Conservation (phyloP, 2,888 invertebrate species). For the Schizotus pectinicornis region DNA sequence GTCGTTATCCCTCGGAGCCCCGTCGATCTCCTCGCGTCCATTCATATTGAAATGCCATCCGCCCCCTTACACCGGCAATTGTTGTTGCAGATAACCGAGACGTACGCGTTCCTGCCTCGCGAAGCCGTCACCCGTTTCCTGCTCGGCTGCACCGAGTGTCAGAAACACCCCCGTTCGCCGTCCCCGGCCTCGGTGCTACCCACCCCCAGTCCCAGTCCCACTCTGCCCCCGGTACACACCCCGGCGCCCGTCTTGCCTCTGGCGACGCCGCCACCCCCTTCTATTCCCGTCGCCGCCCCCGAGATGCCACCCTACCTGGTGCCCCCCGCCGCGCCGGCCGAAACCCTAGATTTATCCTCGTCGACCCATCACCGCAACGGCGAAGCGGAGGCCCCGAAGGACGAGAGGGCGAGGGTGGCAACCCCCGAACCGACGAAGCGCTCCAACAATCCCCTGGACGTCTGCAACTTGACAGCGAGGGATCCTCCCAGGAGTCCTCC, state of each 20-base stretch:
- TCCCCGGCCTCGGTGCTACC: constrained; percentile 64
- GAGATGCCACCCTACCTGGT: constrained; percentile 21
- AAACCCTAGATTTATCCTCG: constrained; percentile 23
- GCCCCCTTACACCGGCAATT: constrained; percentile 32
- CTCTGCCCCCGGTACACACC: constrained; percentile 47
- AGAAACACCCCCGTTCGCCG: constrained; percentile 75
- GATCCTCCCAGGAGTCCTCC: constrained; percentile 63
- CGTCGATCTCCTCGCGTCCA: constrained; percentile 31
- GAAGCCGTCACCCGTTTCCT: constrained; percentile 96
- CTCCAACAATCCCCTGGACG: constrained; percentile 68
- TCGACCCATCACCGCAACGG: constrained; percentile 19
- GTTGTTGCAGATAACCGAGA: constrained; percentile 88
- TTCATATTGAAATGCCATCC: constrained; percentile 44
- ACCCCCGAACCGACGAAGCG: constrained; percentile 51
- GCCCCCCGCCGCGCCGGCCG: constrained; percentile 33
- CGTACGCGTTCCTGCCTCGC: constrained; percentile 92
- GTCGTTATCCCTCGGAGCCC: constrained; percentile 5
- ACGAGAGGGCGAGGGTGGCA: constrained; percentile 42
- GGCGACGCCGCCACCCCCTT: constrained; percentile 30
- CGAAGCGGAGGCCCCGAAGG: constrained; percentile 33
- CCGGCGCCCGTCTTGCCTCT: constrained; percentile 31
- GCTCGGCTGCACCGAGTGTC: constrained; percentile 92
- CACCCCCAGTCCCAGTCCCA: constrained; percentile 55
- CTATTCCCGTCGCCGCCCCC: constrained; percentile 34
- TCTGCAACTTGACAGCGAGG: constrained; percentile 67